Conservation (phyloP, 1,140 invertebrate genomes). For the Aphis craccivora region DNA sequence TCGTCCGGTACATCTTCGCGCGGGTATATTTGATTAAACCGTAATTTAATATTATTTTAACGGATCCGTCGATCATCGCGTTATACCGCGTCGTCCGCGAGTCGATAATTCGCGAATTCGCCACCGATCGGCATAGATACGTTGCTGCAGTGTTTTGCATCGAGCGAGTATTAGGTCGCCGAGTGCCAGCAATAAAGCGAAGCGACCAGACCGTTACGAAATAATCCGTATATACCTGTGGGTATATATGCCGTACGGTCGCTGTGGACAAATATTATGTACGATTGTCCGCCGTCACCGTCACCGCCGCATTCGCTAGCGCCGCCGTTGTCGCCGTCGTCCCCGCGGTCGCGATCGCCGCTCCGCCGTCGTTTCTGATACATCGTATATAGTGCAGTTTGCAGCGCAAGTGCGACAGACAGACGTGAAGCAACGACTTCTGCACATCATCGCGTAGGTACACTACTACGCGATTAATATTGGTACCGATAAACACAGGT, state of each 20-base stretch:
- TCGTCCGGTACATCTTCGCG: too few relatives aligned
- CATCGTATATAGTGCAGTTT: conserved; percentile 55
- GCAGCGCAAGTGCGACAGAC: neutral
- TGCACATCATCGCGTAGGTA: neutral
- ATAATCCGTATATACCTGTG: neutral
- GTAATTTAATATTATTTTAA: too few relatives aligned
- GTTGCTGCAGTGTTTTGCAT: too few relatives aligned
- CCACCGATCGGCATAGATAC: too few relatives aligned
- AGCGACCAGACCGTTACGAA: neutral
- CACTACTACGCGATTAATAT: neutral
- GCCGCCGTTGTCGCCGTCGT: neutral
- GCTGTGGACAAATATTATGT: neutral
- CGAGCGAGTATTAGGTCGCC: too few relatives aligned
- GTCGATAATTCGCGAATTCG: too few relatives aligned
- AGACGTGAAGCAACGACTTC: neutral
- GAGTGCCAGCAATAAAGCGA: too few relatives aligned
- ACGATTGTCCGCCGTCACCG: neutral
- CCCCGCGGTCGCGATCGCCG: neutral
- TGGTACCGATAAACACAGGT: neutral
- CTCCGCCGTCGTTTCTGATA: conserved; percentile 60
- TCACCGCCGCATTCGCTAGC: neutral
- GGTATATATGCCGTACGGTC: neutral
- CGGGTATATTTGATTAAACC: too few relatives aligned
- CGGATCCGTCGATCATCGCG: too few relatives aligned
- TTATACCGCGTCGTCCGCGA: too few relatives aligned